phyloP scores from a whole-genome alignment of 2,113 vertebrate genomes.

The Aspiorhynchus laticeps region DNA sequence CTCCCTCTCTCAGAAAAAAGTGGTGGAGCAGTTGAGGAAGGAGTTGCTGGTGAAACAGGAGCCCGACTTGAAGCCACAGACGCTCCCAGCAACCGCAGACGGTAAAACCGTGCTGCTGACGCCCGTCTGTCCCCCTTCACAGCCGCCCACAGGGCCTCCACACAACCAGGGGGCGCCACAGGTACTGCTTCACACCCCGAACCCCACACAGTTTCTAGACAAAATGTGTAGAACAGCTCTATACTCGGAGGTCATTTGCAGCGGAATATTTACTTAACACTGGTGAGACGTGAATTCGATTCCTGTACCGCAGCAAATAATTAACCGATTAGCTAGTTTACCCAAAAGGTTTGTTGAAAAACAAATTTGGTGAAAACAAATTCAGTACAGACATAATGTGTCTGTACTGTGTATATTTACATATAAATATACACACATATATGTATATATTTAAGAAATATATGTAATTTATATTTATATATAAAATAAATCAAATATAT shows the following conservation, averaged over 20 bases:
- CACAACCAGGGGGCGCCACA: slow-evolving; percentile 54
- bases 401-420: too few species aligned
- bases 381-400: too few species aligned
- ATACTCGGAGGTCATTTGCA: not conserved
- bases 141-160: slow-evolving; percentile 48
- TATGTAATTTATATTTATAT: too few species aligned
- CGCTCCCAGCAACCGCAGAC: slow-evolving; percentile 58
- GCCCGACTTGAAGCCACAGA: slow-evolving; percentile 72
- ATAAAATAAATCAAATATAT: too few species aligned
- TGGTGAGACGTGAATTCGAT: not conserved
- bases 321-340: not conserved
- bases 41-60: slow-evolving; percentile 81
- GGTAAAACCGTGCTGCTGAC: slow-evolving; percentile 50
- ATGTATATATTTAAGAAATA: too few species aligned
- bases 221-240: not conserved
- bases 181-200: slow-evolving; percentile 42
- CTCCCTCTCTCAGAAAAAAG: slow-evolving; percentile 72
- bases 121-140: slow-evolving; percentile 36
- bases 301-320: not conserved
- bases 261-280: not conserved
- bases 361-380: too few species aligned
- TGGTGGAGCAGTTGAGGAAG: slow-evolving; percentile 82
- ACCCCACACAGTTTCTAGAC: not conserved
- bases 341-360: slow-evolving; percentile 14
- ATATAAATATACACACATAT: too few species aligned